Percentiles rank a stretch among this genome's conserved stretches.
Conservation (phyloP, 2,113 vertebrate genomes). For the Montifringilla adamsi region DNA sequence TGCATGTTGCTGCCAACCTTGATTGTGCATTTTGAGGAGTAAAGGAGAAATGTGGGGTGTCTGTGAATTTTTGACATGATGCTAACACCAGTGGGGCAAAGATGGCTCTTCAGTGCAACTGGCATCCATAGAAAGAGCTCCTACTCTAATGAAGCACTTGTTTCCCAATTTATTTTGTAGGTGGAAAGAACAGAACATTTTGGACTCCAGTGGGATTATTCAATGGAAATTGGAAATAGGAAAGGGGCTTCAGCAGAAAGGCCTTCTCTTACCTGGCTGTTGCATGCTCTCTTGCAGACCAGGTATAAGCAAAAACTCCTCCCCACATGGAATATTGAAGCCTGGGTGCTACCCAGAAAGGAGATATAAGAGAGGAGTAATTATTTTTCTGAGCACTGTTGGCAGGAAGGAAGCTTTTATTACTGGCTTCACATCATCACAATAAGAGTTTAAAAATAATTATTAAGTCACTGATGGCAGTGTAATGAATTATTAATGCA, state of each 20-base stretch:
- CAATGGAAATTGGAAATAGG: not conserved
- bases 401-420: not conserved
- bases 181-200: not conserved
- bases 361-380: not conserved
- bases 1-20: not conserved
- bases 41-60: not conserved
- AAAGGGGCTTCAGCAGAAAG: not conserved
- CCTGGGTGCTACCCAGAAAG: not conserved
- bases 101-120: not conserved
- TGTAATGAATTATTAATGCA: constrained; percentile 5
- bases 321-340: not conserved
- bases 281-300: not conserved
- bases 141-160: not conserved
- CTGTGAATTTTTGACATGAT: not conserved
- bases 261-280: not conserved
- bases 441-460: not conserved
- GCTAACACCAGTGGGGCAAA: no score
- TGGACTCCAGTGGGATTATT: not conserved
- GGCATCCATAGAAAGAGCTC: not conserved
- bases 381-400: not conserved
- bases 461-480: not conserved
- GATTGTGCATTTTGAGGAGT: not conserved
- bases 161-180: not conserved
- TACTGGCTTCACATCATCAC: not conserved
- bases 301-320: not conserved